A percentile compares a stretch with the other conserved stretches of the same genome.
These are phyloP conservation scores for Anastrepha obliqua DNA, from an alignment of 1,140 invertebrate species.

Conservation along the genomic window DNA sequence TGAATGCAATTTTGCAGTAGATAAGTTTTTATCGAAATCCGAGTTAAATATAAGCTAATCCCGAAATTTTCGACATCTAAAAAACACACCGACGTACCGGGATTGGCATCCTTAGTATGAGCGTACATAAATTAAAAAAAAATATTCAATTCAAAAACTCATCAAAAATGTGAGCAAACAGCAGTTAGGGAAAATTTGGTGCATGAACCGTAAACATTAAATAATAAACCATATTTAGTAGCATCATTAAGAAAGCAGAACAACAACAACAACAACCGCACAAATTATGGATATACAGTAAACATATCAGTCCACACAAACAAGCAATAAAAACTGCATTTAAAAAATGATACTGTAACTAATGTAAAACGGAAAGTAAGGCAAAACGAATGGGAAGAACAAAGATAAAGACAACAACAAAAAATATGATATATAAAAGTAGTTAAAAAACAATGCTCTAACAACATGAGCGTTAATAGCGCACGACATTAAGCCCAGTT, in stretches of 20 bases:
- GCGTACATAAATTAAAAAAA: neutral
- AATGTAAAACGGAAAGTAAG: slow-evolving; percentile 49
- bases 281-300: slow-evolving; percentile 66
- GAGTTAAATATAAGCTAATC: no score
- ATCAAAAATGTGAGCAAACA: no score
- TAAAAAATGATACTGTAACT: slow-evolving; percentile 43
- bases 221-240: slow-evolving; percentile 73
- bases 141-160: slow-evolving; percentile 24
- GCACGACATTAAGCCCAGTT: neutral
- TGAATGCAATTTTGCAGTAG: no score
- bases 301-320: slow-evolving; percentile 61
- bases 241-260: slow-evolving; percentile 68
- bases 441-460: neutral
- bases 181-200: neutral
- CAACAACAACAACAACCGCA: neutral
- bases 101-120: neutral
- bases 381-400: neutral
- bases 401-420: neutral
- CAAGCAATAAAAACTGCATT: slow-evolving; percentile 53
- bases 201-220: slow-evolving; percentile 59
- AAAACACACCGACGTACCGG: no score
- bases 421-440: neutral
- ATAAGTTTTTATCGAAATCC: no score
- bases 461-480: slow-evolving; percentile 24
- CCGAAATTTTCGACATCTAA: no score